phyloP scores from a whole-genome alignment of 2,888 invertebrate species.

The Cyclophora albipunctata region DNA sequence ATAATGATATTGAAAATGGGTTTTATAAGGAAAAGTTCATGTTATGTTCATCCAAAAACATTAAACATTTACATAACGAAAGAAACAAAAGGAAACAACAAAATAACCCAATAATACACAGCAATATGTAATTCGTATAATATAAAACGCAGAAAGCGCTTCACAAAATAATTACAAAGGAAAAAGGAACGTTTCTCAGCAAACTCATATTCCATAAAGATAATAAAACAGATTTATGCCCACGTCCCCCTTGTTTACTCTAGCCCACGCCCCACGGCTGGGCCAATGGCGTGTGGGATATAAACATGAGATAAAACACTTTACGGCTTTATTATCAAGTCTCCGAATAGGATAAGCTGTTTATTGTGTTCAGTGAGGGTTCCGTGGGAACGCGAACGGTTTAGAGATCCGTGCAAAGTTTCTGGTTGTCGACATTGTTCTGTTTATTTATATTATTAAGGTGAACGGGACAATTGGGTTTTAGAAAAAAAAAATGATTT shows the following conservation, averaged over 20 bases:
- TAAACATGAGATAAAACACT: constrained; percentile 43
- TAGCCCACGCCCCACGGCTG: constrained; percentile 2
- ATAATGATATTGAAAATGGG: too few relatives aligned
- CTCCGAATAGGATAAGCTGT: constrained; percentile 22
- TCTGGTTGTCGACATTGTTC: too few relatives aligned
- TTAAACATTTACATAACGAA: too few relatives aligned
- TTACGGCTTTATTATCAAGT: constrained; percentile 44
- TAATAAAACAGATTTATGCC: constrained; percentile 1
- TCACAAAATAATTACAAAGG: constrained; percentile 1
- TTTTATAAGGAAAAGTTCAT: too few relatives aligned
- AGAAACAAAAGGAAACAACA: too few relatives aligned
- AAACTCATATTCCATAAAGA: neutral
- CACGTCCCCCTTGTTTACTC: constrained; percentile 2
- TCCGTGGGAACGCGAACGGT: neutral
- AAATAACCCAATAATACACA: too few relatives aligned
- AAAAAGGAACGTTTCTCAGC: neutral
- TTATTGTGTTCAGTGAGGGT: constrained; percentile 12
- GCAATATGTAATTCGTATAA: too few relatives aligned
- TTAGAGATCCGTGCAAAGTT: too few relatives aligned
- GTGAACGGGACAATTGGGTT: too few relatives aligned
- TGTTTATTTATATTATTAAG: too few relatives aligned
- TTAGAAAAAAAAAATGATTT: too few relatives aligned
- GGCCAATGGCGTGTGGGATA: constrained; percentile 31
- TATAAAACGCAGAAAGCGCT: neutral
- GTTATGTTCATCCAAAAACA: too few relatives aligned